Percentiles rank a stretch among this genome's conserved stretches.
phyloP scores from a whole-genome alignment of 2,888 invertebrate species.

The Diachrysia chrysitis region DNA sequence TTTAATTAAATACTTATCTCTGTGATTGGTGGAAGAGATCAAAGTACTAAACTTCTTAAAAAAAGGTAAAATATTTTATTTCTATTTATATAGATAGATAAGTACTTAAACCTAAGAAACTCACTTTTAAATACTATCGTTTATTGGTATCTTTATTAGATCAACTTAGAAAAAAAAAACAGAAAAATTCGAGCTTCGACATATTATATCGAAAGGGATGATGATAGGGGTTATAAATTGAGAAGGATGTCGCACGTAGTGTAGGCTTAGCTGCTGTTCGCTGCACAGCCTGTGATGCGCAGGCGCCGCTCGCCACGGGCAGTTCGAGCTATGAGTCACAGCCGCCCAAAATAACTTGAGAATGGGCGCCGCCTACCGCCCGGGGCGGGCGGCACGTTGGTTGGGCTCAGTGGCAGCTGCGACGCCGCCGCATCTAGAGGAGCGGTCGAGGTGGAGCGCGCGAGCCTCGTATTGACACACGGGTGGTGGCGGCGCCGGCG shows the following conservation, averaged over 20 bases:
- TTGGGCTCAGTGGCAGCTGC: conserved; percentile 86
- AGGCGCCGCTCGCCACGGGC: conserved; percentile 80
- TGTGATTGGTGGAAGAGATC: too few species aligned
- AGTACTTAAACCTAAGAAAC: too few species aligned
- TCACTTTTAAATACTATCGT: too few species aligned
- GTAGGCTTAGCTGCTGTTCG: conserved; percentile 71
- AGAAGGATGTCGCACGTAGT: conserved; percentile 19
- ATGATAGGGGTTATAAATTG: conserved; percentile 11
- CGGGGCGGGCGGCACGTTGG: conserved; percentile 85
- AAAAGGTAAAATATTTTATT: too few species aligned
- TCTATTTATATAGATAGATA: too few species aligned
- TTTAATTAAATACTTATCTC: too few species aligned
- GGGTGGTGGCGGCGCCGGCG: conserved; percentile 86
- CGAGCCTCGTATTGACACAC: conserved; percentile 77
- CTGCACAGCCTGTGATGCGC: conserved; percentile 81
- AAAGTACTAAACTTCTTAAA: too few species aligned
- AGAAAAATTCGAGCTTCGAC: too few species aligned
- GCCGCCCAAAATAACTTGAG: conserved; percentile 84
- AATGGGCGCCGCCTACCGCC: conserved; percentile 88
- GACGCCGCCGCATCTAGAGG: conserved; percentile 86
- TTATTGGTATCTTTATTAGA: too few species aligned
- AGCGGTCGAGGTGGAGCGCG: conserved; percentile 82
- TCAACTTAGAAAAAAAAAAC: too few species aligned
- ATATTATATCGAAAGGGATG: conserved; percentile 2
- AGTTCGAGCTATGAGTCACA: conserved; percentile 85